Evolutionary conservation across 2,797 vertebrate genomes (phyloP).

Genomic region (Okamejei kenojei): DNA sequence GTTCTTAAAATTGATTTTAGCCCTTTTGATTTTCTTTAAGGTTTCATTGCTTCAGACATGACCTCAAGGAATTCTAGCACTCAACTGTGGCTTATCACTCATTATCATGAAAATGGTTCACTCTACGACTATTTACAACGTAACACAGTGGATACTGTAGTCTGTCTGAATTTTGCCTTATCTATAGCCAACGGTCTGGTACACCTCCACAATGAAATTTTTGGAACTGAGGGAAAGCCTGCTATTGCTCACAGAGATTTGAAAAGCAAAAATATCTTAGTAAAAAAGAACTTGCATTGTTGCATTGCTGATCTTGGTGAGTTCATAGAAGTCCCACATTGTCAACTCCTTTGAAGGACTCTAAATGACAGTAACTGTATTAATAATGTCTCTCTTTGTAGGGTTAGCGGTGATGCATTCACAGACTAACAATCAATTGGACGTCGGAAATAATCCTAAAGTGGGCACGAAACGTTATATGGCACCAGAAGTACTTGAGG

Average conservation of each 20-base stretch:
- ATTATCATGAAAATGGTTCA: slow-evolving; percentile 72
- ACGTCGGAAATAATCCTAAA: slow-evolving; percentile 72
- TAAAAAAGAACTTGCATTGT: slow-evolving; percentile 70
- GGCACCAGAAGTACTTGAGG: slow-evolving; percentile 71
- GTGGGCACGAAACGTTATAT: slow-evolving; percentile 76
- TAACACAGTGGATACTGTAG: slow-evolving; percentile 62
- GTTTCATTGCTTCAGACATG: slow-evolving; percentile 75
- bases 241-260: slow-evolving; percentile 72
- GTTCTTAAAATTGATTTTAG: not conserved
- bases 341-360: not conserved
- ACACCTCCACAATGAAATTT: slow-evolving; percentile 71
- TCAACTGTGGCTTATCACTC: slow-evolving; percentile 75
- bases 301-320: slow-evolving; percentile 72
- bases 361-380: not conserved
- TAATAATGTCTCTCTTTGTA: slow-evolving; percentile 41
- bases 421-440: slow-evolving; percentile 67
- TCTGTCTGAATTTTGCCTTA: slow-evolving; percentile 67
- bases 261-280: slow-evolving; percentile 74
- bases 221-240: slow-evolving; percentile 70
- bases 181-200: slow-evolving; percentile 65
- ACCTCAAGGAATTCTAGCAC: slow-evolving; percentile 75
- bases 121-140: slow-evolving; percentile 73
- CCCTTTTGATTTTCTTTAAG: slow-evolving; percentile 46
- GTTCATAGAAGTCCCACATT: slow-evolving; percentile 27
- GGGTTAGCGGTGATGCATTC: slow-evolving; percentile 71